These are phyloP conservation scores for Xestia sexstrigata DNA, from an alignment of 2,888 invertebrate genomes.

Conservation along the genomic window DNA sequence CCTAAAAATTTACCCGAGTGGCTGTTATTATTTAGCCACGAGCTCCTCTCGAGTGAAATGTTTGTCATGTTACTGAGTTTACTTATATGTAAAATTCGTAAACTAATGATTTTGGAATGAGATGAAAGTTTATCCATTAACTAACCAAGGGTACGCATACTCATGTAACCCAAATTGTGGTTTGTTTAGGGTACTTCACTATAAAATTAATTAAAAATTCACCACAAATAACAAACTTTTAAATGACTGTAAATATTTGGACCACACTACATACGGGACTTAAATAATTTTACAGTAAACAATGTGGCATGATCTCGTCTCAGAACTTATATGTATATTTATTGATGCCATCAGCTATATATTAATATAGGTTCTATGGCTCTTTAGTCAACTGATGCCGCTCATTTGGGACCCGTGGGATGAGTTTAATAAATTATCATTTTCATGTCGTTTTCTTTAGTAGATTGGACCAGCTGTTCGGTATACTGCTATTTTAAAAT, in stretches of 20 bases:
- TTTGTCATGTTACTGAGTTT: slow-evolving; percentile 1
- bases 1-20: too few relatives aligned
- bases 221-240: slow-evolving; percentile 4
- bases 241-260: slow-evolving; percentile 2
- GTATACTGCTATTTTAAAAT: neutral
- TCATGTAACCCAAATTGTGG: slow-evolving; percentile 8
- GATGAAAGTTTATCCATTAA: slow-evolving; percentile 1
- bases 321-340: neutral
- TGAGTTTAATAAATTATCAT: too few relatives aligned
- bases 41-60: too few relatives aligned
- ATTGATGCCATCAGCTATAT: neutral
- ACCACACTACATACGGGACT: neutral
- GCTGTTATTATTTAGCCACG: too few relatives aligned
- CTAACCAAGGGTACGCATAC: neutral
- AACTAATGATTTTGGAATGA: neutral
- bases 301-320: too few relatives aligned
- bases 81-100: neutral
- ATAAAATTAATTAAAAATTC: slow-evolving; percentile 12
- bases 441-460: too few relatives aligned
- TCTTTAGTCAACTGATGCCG: too few relatives aligned
- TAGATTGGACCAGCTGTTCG: too few relatives aligned
- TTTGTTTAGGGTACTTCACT: slow-evolving; percentile 13
- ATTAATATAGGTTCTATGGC: too few relatives aligned
- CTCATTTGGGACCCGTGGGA: too few relatives aligned
- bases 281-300: neutral